phyloP scores from a whole-genome alignment of 2,888 invertebrate genomes.

The Adineta ricciae region DNA sequence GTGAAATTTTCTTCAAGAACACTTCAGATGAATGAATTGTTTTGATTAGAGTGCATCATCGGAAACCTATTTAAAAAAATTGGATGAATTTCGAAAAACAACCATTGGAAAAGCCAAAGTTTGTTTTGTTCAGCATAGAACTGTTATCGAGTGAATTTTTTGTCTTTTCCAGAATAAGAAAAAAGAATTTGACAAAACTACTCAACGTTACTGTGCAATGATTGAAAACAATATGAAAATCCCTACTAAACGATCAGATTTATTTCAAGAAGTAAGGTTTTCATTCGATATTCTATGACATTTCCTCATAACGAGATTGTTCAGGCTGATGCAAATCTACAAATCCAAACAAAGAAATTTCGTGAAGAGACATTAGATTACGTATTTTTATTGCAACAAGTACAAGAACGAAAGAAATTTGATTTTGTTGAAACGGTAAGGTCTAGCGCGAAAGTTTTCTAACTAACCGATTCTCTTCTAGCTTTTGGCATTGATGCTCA shows the following conservation, averaged over 20 bases:
- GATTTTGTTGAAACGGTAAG: conserved; percentile 90
- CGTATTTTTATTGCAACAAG: conserved; percentile 89
- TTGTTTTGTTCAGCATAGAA: conserved; percentile 34
- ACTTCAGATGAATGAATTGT: too few relatives aligned
- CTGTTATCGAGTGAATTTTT: neutral
- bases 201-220: conserved; percentile 87
- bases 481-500: conserved; percentile 17
- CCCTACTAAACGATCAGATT: conserved; percentile 60
- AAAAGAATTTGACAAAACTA: conserved; percentile 95
- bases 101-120: conserved; percentile 90
- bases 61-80: conserved; percentile 37
- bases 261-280: neutral
- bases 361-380: conserved; percentile 91
- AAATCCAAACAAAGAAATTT: conserved; percentile 91
- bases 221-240: conserved; percentile 87
- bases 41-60: neutral
- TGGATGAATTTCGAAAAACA: conserved; percentile 83
- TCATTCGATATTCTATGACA: too few relatives aligned
- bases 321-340: conserved; percentile 83
- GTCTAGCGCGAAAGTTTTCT: neutral
- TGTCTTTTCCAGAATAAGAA: conserved; percentile 65
- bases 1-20: too few relatives aligned
- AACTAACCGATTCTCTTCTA: neutral
- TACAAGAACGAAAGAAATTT: conserved; percentile 95
- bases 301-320: neutral